Evolutionary conservation across 2,113 vertebrate genomes (phyloP).

Genomic region (Saccopteryx bilineata): DNA sequence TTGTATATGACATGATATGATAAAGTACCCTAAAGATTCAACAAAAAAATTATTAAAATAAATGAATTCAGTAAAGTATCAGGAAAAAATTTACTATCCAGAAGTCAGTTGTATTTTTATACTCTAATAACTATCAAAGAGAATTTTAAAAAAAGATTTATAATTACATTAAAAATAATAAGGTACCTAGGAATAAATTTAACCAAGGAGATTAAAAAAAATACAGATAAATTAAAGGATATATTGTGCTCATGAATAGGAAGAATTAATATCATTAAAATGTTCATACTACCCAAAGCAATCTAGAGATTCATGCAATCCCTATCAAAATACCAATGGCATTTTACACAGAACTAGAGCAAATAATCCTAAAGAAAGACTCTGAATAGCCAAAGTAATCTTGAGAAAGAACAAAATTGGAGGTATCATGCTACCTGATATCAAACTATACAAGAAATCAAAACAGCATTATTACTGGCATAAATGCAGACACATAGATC

Average conservation of each 20-base stretch:
- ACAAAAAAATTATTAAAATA: background rate
- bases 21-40: too few relatives aligned
- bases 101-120: background rate
- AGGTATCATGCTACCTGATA: background rate
- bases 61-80: background rate
- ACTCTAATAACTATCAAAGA: background rate
- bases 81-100: background rate
- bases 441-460: background rate
- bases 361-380: background rate
- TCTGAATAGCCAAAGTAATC: background rate
- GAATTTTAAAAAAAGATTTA: background rate
- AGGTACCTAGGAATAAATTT: background rate
- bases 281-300: background rate
- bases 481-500: background rate
- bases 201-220: background rate
- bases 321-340: background rate
- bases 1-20: background rate
- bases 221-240: background rate
- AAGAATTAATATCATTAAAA: background rate
- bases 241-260: background rate
- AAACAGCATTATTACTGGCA: background rate
- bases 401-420: background rate
- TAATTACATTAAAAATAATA: background rate
- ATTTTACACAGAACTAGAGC: background rate
- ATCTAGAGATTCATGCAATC: background rate